Evolutionary conservation across 2,888 invertebrate genomes (phyloP).

Genomic region (Platynereis dumerilii): DNA sequence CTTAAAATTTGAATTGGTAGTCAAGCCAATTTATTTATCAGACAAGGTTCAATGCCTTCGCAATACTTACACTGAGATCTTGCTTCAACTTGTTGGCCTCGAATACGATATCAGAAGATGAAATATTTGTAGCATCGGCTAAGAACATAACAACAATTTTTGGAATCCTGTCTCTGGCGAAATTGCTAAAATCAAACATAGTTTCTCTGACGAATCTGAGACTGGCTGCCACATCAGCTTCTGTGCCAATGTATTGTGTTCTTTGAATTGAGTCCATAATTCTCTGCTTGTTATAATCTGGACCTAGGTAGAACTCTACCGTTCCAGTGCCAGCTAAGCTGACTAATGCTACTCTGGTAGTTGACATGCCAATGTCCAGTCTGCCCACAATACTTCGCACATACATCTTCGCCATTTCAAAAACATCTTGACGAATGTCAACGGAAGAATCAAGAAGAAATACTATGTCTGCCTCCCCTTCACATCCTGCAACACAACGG

Average conservation of each 20-base stretch:
- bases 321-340: conserved; percentile 2
- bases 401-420: conserved; percentile 11
- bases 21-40: no score
- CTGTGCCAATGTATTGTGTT: not conserved
- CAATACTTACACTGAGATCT: no score
- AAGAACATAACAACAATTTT: no score
- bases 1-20: no score
- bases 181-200: not conserved
- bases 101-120: no score
- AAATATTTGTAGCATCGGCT: no score
- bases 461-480: conserved; percentile 20
- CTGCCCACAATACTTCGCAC: conserved; percentile 22
- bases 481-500: conserved; percentile 9
- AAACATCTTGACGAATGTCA: not conserved
- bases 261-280: conserved; percentile 6
- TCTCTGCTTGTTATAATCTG: conserved; percentile 2
- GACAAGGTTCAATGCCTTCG: no score
- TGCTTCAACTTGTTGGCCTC: no score
- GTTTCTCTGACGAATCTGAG: conserved; percentile 2
- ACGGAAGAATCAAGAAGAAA: conserved; percentile 14
- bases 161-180: conserved; percentile 4
- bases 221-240: not conserved
- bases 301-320: conserved; percentile 4
- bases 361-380: conserved; percentile 27
- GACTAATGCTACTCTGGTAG: conserved; percentile 32